Evolutionary conservation across 2,113 vertebrate species (phyloP).

Genomic region (Proterorhinus semilunaris): DNA sequence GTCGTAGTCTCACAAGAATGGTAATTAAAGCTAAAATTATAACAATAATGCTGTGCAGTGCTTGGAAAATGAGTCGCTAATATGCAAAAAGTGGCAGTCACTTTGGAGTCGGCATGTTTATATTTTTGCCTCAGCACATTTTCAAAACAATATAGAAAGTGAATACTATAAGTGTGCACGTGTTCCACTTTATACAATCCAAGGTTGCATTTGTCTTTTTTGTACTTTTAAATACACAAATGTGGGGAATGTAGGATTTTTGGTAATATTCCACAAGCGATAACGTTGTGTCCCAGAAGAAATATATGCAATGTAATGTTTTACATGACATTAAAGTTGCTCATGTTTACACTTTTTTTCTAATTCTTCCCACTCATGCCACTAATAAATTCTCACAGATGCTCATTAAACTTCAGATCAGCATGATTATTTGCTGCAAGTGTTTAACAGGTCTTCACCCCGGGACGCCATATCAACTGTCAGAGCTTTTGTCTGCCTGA

Average conservation of each 20-base stretch:
- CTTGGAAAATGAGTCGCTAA: slow-evolving; percentile 39
- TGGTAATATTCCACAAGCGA: no score
- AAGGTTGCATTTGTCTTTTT: no score
- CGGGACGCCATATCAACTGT: slow-evolving; percentile 46
- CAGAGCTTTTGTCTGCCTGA: slow-evolving; percentile 61
- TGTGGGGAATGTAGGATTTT: no score
- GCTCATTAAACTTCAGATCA: slow-evolving; percentile 32
- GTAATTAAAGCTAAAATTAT: slow-evolving; percentile 51
- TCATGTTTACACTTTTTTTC: no score
- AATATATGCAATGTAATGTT: no score
- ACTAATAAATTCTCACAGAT: slow-evolving; percentile 32
- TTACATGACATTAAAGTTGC: no score
- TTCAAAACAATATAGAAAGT: not conserved
- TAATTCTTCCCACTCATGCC: not conserved
- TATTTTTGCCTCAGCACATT: not conserved
- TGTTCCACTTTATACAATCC: not conserved
- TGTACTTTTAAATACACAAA: no score
- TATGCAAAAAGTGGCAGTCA: slow-evolving; percentile 20
- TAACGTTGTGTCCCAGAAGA: no score
- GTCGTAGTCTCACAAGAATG: slow-evolving; percentile 45
- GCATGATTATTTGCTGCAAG: slow-evolving; percentile 43
- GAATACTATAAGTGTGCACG: not conserved
- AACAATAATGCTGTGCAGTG: slow-evolving; percentile 39
- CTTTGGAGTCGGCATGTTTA: slow-evolving; percentile 15
- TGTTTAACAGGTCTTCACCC: slow-evolving; percentile 40